These are phyloP conservation scores for Thalassarche chlororhynchos DNA, from an alignment of 2,113 vertebrate genomes.

Conservation along the genomic window DNA sequence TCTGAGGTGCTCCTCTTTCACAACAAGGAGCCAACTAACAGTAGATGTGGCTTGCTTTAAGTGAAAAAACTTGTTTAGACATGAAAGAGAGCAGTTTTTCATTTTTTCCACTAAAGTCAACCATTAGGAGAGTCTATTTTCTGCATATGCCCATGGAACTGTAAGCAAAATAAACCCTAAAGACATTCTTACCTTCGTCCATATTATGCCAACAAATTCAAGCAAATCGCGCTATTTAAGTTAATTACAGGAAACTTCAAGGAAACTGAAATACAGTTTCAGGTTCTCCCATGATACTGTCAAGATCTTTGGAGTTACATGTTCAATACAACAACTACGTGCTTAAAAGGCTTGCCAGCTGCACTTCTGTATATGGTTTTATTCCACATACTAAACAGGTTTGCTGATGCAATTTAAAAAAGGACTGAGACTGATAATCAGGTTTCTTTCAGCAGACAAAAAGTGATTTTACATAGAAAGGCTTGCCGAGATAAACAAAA, in stretches of 20 bases:
- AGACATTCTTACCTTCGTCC: not conserved
- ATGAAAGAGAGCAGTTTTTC: not conserved
- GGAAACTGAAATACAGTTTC: conserved; percentile 9
- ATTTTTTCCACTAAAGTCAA: not conserved
- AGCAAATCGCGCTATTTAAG: not conserved
- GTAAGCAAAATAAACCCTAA: conserved; percentile 15
- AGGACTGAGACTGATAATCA: not conserved
- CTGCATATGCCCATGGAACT: not conserved
- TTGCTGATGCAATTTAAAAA: not conserved
- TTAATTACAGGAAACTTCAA: conserved; percentile 38
- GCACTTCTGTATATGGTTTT: not conserved
- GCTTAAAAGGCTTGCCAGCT: not conserved
- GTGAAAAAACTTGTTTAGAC: not conserved
- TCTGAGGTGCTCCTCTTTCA: not conserved
- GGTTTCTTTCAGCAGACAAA: not conserved
- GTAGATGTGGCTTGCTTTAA: not conserved
- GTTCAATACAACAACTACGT: not conserved
- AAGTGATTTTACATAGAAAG: not conserved
- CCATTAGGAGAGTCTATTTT: not conserved
- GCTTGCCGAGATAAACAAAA: not conserved
- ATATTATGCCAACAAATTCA: conserved; percentile 3
- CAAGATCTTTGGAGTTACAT: not conserved
- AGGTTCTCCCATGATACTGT: not conserved
- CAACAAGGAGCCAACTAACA: not conserved
- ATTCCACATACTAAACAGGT: not conserved